Evolutionary conservation across 2,797 vertebrate species (phyloP), one percentile per base, ranked within the genome.

Genomic region (Notolabrus celidotus): DNA sequence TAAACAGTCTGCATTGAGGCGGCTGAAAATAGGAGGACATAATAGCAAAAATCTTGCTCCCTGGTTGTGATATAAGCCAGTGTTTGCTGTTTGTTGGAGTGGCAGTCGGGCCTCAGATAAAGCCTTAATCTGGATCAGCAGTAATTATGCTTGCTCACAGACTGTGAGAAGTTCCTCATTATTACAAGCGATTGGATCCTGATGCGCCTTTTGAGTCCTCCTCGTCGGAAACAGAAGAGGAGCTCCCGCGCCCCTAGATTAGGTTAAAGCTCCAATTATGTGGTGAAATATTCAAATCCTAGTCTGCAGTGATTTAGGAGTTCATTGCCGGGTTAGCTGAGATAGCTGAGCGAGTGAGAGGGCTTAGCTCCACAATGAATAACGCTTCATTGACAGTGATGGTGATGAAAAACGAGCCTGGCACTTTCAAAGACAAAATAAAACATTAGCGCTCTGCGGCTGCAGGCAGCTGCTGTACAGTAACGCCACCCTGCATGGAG

Each of bases 221-320:
- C 74, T 74, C 67, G 52, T 65, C 60, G 29, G 84, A 83, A 88
- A 92, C 80, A 86, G 82, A 79, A 77, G 84, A 89, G 89, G 82
- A 59, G 83, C 84, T 68, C 63, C 71, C 51, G 65, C 62, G 50
- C 86, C 71, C 77, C 79, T 58, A 90, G 90, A 93, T 94, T 94
- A 92, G 86, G 86, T 92, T 91, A 92, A 91, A 89, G 82, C 89
- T 88, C 85, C 91, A 91, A 93, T 93, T 93, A 92, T 90, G 86
- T 76, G 67, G 61, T 79, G 85, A 93, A 92, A 93, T 94, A 93
- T 93, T 93, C 86, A 88, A 92, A 92, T 93, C 88, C 84, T 84
- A 78, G 87, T 87, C 86, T 82, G 86, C 68, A 67, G 89, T 89
- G 92, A 88, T 91, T 91, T 86, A 86, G 83, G 85, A 89, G 92